phyloP scores from a whole-genome alignment of 2,113 vertebrate species.

The Anguilla rostrata region DNA sequence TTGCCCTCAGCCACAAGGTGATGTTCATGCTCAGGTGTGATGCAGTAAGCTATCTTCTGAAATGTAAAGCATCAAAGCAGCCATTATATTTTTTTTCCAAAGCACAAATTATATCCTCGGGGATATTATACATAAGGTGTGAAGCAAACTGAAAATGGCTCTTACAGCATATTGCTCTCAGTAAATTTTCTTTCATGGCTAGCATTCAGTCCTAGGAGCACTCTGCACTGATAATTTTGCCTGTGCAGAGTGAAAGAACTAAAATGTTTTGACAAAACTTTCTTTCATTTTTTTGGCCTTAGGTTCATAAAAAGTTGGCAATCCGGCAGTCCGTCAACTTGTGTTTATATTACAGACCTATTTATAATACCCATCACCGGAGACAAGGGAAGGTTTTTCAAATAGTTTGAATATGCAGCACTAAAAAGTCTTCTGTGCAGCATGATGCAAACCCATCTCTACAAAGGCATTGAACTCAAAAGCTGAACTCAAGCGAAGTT shows the following conservation, averaged over 20 bases:
- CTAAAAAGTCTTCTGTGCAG: no score
- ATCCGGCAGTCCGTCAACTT: background rate
- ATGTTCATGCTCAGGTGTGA: slow-evolving; percentile 92
- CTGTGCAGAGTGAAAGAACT: no score
- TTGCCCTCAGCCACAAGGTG: slow-evolving; percentile 88
- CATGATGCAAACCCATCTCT: no score
- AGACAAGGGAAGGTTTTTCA: background rate
- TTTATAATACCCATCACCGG: background rate
- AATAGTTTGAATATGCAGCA: background rate
- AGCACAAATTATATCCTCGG: no score
- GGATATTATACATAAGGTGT: background rate
- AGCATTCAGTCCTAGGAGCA: background rate
- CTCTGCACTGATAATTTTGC: background rate
- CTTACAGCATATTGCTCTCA: background rate
- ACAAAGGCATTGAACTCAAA: no score
- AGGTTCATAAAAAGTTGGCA: no score
- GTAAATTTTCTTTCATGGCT: background rate
- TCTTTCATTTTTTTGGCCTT: no score
- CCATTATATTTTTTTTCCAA: background rate
- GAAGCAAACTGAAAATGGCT: background rate
- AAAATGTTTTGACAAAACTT: no score
- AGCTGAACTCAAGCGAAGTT: background rate
- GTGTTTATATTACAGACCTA: background rate
- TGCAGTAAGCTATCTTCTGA: slow-evolving; percentile 91
- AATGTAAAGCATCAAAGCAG: slow-evolving; percentile 40